Percentiles rank a stretch among this genome's conserved stretches.
Conservation (phyloP, 2,113 vertebrate species). For the Thamnophis sirtalis region DNA sequence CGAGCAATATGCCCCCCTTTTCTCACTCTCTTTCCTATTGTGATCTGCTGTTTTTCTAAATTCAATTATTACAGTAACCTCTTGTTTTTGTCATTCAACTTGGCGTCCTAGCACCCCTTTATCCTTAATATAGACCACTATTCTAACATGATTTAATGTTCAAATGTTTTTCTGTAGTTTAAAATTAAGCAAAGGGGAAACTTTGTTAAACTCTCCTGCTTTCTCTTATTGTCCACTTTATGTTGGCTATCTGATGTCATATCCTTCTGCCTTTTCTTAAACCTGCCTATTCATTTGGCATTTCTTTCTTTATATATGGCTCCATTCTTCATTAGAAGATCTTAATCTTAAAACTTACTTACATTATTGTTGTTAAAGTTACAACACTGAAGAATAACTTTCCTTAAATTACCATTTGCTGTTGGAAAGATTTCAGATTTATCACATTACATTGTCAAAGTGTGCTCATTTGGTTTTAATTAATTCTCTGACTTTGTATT, state of each 20-base stretch:
- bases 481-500: background rate
- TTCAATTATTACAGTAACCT: background rate
- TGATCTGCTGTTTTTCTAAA: background rate
- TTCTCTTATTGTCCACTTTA: background rate
- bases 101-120: background rate
- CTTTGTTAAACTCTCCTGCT: background rate
- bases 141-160: background rate
- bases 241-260: background rate
- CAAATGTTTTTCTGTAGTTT: background rate
- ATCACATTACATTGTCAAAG: background rate
- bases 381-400: background rate
- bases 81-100: background rate
- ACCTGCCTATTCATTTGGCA: background rate
- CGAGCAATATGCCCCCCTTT: background rate
- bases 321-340: background rate
- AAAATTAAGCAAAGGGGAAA: background rate
- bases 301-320: background rate
- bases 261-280: background rate
- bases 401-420: background rate
- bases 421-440: background rate
- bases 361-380: background rate
- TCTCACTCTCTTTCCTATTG: background rate
- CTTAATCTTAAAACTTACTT: background rate
- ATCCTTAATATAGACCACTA: background rate
- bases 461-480: background rate